Conservation (phyloP, 2,113 vertebrate species). For the Xenus cinereus region DNA sequence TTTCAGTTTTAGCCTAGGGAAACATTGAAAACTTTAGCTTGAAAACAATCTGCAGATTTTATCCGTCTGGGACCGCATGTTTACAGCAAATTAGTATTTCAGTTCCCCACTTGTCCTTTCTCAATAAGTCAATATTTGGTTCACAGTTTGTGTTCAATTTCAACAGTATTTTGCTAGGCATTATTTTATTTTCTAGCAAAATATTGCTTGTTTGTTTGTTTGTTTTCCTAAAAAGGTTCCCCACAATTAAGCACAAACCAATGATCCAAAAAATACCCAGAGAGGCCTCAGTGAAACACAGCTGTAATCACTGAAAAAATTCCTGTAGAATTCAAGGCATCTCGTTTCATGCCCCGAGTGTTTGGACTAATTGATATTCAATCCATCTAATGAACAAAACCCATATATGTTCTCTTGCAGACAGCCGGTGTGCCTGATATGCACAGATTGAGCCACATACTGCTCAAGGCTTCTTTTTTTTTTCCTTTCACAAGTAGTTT, state of each 20-base stretch:
- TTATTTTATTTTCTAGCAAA: not conserved
- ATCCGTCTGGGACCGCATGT: not conserved
- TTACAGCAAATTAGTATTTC: not conserved
- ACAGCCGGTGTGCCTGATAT: not conserved
- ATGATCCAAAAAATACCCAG: not conserved
- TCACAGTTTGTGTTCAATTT: not conserved
- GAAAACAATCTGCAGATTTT: not conserved
- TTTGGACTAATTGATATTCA: not conserved
- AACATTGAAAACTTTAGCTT: not conserved
- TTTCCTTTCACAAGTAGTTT: not conserved
- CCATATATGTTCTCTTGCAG: not conserved
- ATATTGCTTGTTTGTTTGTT: not conserved
- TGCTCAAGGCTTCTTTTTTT: not conserved
- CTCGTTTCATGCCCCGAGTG: not conserved
- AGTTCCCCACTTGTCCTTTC: not conserved
- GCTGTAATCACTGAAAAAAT: not conserved
- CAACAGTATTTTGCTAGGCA: not conserved
- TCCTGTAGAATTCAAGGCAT: not conserved
- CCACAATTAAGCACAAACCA: slow-evolving; percentile 19
- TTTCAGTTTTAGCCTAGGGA: not conserved
- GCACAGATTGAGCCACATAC: not conserved
- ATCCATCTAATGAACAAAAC: not conserved
- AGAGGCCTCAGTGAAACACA: not conserved
- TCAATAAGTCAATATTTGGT: not conserved
- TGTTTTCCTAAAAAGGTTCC: slow-evolving; percentile 16